A percentile compares a stretch with the other conserved stretches of the same genome.
Conservation (phyloP, 2,888 invertebrate species). For the Loripinus fragilis region DNA sequence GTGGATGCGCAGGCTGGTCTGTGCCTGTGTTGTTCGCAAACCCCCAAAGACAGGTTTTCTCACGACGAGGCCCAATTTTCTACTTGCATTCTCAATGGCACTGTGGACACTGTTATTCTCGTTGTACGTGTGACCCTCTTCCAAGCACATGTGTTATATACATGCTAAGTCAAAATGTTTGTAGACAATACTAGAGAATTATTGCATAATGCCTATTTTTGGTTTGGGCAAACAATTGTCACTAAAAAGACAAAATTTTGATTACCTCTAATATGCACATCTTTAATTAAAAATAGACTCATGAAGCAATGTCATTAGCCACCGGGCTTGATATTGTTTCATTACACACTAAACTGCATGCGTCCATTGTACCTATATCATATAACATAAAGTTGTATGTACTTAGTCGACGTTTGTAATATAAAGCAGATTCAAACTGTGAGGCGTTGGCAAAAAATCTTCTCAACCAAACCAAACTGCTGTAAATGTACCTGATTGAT, state of each 20-base stretch:
- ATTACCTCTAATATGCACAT: neutral
- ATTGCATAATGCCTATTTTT: conserved; percentile 16
- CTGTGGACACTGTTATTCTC: conserved; percentile 26
- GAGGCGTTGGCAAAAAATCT: too few relatives aligned
- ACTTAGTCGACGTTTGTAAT: too few relatives aligned
- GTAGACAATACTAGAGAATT: conserved; percentile 25
- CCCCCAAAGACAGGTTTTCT: too few relatives aligned
- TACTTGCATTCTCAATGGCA: conserved; percentile 21
- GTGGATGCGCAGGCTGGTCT: too few relatives aligned
- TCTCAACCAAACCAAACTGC: too few relatives aligned
- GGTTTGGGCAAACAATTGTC: conserved; percentile 26
- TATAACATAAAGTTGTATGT: conserved; percentile 2
- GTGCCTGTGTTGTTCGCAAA: too few relatives aligned
- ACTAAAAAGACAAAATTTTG: conserved; percentile 24
- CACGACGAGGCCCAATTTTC: too few relatives aligned
- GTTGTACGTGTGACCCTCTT: conserved; percentile 29
- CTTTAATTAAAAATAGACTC: conserved; percentile 25
- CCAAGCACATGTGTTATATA: conserved; percentile 18
- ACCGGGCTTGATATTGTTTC: neutral
- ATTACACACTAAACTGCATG: neutral
- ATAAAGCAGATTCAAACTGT: too few relatives aligned
- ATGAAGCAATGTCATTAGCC: conserved; percentile 28
- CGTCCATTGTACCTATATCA: neutral
- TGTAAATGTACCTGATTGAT: too few relatives aligned
- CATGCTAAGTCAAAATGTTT: conserved; percentile 10